Conservation (phyloP, 2,113 vertebrate species). For the Petromus typicus region DNA sequence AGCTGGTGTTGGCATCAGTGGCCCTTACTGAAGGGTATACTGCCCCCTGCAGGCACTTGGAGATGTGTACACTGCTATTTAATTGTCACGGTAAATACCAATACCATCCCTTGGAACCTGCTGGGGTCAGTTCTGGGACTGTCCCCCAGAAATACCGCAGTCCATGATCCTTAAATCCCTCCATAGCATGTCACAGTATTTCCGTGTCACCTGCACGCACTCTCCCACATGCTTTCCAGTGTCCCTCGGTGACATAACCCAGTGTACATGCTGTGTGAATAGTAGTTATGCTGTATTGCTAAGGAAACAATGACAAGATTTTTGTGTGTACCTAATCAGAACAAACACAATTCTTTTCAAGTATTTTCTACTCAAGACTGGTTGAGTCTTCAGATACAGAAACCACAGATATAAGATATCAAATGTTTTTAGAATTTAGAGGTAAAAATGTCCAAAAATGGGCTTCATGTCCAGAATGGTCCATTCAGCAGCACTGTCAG, state of each 20-base stretch:
- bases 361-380: neutral
- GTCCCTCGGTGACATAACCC: neutral
- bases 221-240: neutral
- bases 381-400: neutral
- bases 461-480: rapidly evolving
- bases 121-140: neutral
- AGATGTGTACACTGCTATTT: rapidly evolving
- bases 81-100: neutral
- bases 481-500: neutral
- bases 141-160: neutral
- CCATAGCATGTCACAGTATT: neutral
- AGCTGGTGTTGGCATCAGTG: rapidly evolving
- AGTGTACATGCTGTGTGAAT: neutral
- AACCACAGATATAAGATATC: neutral
- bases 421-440: neutral
- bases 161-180: neutral
- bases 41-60: neutral
- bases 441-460: neutral
- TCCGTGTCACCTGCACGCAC: neutral
- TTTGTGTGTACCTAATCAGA: too few species aligned
- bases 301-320: neutral
- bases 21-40: neutral
- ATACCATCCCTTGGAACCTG: too few species aligned
- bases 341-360: neutral
- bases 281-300: neutral